Conservation (phyloP, 2,113 vertebrate genomes). For the Ailurus styani region DNA sequence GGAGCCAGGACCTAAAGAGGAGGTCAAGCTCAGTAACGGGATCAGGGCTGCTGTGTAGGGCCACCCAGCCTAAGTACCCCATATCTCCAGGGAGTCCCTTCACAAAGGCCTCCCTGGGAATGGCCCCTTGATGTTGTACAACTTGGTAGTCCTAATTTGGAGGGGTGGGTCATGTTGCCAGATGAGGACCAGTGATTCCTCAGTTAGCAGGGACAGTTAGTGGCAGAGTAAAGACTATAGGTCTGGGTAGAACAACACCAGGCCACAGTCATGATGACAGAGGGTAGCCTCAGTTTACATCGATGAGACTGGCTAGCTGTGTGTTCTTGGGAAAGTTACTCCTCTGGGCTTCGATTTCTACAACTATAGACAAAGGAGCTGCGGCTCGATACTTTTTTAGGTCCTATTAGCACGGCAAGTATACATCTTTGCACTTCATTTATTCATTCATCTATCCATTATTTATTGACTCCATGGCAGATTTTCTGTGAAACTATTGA, state of each 20-base stretch:
- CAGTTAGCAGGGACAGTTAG: no score
- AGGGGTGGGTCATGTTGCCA: not conserved
- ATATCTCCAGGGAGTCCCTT: not conserved
- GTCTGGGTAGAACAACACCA: not conserved
- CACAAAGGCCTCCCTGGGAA: no score
- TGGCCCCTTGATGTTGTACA: not conserved
- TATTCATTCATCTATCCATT: not conserved
- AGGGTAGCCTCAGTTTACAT: no score
- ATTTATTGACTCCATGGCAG: not conserved
- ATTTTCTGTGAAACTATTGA: not conserved
- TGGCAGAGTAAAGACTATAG: not conserved
- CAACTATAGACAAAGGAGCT: not conserved
- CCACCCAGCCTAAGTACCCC: not conserved
- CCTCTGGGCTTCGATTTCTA: not conserved
- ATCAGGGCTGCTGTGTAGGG: not conserved
- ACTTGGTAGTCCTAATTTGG: not conserved
- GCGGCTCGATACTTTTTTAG: not conserved
- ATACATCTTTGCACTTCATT: not conserved
- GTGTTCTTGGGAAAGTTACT: not conserved
- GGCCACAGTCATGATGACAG: not conserved
- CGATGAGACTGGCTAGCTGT: not conserved
- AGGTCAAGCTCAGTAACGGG: not conserved
- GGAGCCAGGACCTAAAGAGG: not conserved
- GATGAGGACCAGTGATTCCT: not conserved
- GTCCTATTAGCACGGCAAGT: not conserved